Conservation (phyloP, 2,888 invertebrate genomes). For the Brachylomia viminalis region DNA sequence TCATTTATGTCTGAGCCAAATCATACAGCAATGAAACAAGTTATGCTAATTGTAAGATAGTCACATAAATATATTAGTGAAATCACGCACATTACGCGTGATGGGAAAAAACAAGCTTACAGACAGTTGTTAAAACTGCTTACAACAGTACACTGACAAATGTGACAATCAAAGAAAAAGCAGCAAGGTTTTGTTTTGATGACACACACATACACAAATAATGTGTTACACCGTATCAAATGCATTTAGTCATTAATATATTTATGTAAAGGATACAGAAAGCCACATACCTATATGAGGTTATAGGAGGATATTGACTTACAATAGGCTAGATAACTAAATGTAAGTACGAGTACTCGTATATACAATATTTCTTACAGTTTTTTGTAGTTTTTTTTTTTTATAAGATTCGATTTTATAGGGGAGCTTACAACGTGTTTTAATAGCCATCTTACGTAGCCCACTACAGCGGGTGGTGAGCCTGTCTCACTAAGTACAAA, state of each 20-base stretch:
- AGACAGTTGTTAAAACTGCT: not conserved
- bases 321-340: not conserved
- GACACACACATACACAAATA: not conserved
- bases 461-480: not conserved
- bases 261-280: not conserved
- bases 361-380: not conserved
- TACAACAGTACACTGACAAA: not conserved
- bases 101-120: not conserved
- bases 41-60: conserved; percentile 10
- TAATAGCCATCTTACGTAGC: not conserved
- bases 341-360: too few species aligned
- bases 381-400: not conserved
- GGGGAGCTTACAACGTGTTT: not conserved
- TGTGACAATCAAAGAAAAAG: not conserved
- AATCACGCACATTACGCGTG: not conserved
- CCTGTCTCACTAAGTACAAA: not conserved
- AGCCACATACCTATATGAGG: not conserved
- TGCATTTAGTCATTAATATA: not conserved
- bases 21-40: conserved; percentile 12
- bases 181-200: not conserved
- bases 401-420: not conserved
- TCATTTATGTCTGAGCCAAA: conserved; percentile 4
- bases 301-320: not conserved
- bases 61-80: not conserved
- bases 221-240: not conserved